These are phyloP conservation scores for Anser cygnoides DNA, from an alignment of 2,113 vertebrate genomes.

Conservation along the genomic window DNA sequence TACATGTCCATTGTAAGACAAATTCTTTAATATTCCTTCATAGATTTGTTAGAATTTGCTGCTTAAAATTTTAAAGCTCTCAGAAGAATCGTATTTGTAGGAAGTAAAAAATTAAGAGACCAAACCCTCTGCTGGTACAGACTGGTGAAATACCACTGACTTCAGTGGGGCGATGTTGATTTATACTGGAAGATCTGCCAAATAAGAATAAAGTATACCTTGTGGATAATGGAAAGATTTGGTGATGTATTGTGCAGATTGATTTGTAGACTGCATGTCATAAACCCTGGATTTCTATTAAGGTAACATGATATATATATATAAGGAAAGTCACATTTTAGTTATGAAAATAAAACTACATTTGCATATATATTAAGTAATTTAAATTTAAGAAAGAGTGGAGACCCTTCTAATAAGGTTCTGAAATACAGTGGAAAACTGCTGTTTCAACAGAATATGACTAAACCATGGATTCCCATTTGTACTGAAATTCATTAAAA, in stretches of 20 bases:
- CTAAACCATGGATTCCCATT: constrained; percentile 24
- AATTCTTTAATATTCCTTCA: background rate
- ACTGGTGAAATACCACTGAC: background rate
- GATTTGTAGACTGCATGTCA: constrained; percentile 44
- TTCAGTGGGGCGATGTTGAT: background rate
- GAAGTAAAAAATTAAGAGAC: background rate
- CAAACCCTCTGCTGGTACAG: background rate
- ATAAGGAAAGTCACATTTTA: constrained; percentile 40
- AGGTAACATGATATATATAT: constrained; percentile 1
- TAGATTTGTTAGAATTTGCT: background rate
- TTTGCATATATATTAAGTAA: constrained; percentile 67
- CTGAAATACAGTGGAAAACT: constrained; percentile 55
- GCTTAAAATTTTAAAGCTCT: background rate
- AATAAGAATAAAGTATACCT: background rate
- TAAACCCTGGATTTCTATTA: constrained; percentile 22
- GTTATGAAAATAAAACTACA: constrained; percentile 51
- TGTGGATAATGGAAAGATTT: background rate
- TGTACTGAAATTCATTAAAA: constrained; percentile 40
- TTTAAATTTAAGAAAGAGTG: constrained; percentile 50
- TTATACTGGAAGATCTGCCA: background rate
- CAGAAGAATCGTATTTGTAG: background rate
- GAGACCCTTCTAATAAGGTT: constrained; percentile 50
- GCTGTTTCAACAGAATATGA: constrained; percentile 1
- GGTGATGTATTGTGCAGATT: constrained; percentile 28
- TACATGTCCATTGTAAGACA: background rate